phyloP scores from a whole-genome alignment of 1,140 invertebrate genomes.

The Drosophila teissieri region DNA sequence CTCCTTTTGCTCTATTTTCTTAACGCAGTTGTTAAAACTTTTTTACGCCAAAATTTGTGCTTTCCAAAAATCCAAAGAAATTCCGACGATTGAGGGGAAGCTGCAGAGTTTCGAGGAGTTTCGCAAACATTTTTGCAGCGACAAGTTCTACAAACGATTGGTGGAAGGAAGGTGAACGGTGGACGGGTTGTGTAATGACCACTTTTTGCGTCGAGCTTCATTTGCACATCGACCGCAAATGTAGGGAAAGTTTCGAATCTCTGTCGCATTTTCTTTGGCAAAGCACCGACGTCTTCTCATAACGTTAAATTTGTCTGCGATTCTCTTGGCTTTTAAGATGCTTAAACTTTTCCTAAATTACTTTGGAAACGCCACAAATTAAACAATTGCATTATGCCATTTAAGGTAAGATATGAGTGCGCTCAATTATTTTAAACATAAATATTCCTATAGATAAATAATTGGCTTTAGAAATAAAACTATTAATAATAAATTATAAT shows the following conservation, averaged over 20 bases:
- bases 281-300: constrained; percentile 9
- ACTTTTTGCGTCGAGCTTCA: constrained; percentile 66
- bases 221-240: constrained; percentile 80
- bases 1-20: constrained; percentile 63
- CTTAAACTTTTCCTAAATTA: background rate
- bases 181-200: constrained; percentile 48
- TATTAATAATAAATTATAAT: too few relatives aligned
- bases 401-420: background rate
- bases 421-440: too few relatives aligned
- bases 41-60: constrained; percentile 64
- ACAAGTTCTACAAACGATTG: constrained; percentile 75
- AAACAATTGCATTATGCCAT: constrained; percentile 5
- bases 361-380: background rate
- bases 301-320: constrained; percentile 6
- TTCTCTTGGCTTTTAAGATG: background rate
- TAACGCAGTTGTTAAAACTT: constrained; percentile 79
- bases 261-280: constrained; percentile 11
- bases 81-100: constrained; percentile 1
- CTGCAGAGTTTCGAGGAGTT: constrained; percentile 5
- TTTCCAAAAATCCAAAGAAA: constrained; percentile 61
- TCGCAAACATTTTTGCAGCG: constrained; percentile 55
- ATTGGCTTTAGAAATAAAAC: too few relatives aligned
- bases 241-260: constrained; percentile 44
- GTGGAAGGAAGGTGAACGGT: background rate
- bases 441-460: too few relatives aligned